Evolutionary conservation across 2,113 vertebrate species (phyloP).

Genomic region (Ahaetulla prasina): DNA sequence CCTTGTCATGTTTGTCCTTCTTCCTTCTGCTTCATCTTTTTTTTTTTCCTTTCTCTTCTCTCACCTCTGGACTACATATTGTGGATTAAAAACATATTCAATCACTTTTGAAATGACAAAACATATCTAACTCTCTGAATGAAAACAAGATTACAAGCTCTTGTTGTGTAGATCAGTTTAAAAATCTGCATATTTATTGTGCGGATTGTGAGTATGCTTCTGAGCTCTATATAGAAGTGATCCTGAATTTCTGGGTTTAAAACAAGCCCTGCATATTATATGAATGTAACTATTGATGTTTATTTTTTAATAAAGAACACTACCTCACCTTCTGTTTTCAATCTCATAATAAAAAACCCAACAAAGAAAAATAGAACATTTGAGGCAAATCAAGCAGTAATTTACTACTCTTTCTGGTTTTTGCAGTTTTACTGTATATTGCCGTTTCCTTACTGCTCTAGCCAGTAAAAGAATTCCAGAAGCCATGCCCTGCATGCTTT

Average conservation of each 20-base stretch:
- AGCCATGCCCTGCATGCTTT: no score
- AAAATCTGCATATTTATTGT: background rate
- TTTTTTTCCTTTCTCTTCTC: background rate
- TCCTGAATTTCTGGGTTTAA: background rate
- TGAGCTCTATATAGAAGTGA: background rate
- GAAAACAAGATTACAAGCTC: background rate
- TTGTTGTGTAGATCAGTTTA: background rate
- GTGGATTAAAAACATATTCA: background rate
- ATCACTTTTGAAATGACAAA: background rate
- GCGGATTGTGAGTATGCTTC: background rate
- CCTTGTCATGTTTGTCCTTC: background rate
- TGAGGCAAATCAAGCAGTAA: slow-evolving; percentile 37
- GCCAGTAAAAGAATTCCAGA: background rate
- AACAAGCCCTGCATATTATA: slow-evolving; percentile 5
- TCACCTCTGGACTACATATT: background rate
- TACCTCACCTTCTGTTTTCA: background rate
- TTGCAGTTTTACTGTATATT: slow-evolving; percentile 5
- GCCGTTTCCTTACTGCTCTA: slow-evolving; percentile 20
- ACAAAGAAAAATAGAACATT: slow-evolving; percentile 1
- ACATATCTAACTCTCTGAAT: background rate
- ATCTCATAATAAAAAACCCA: background rate
- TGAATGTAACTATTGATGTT: slow-evolving; percentile 28
- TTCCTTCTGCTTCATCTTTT: background rate
- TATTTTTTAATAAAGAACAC: slow-evolving; percentile 32
- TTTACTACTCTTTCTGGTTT: slow-evolving; percentile 50